A percentile compares a stretch with the other conserved stretches of the same genome.
Conservation (phyloP, 2,888 invertebrate species). For the Hedychridium roseum region DNA sequence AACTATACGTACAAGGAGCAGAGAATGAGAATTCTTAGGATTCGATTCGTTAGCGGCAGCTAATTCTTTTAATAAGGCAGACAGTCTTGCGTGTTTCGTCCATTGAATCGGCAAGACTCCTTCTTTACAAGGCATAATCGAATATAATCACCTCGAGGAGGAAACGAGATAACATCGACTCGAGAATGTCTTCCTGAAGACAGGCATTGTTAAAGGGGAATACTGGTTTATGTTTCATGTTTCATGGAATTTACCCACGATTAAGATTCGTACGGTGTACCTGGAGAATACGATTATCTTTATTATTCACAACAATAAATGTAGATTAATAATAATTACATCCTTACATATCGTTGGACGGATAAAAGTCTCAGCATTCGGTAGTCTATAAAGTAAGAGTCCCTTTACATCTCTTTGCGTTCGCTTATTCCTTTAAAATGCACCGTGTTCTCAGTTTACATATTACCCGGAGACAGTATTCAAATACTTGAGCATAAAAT, state of each 20-base stretch:
- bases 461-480: constrained; percentile 13
- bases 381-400: constrained; percentile 2
- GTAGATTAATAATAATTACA: constrained; percentile 57
- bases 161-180: too few species aligned
- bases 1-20: too few species aligned
- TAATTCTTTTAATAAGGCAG: too few species aligned
- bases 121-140: constrained; percentile 30
- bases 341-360: constrained; percentile 50
- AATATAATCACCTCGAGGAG: constrained; percentile 42
- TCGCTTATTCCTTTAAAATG: too few species aligned
- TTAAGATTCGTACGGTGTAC: constrained; percentile 58
- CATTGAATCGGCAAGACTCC: constrained; percentile 18
- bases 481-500: constrained; percentile 15
- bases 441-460: too few species aligned
- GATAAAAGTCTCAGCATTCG: constrained; percentile 31
- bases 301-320: constrained; percentile 58
- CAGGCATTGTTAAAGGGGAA: constrained; percentile 52
- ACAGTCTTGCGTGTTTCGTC: neutral
- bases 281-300: constrained; percentile 57
- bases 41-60: too few species aligned
- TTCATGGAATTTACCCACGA: constrained; percentile 65
- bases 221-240: constrained; percentile 52
- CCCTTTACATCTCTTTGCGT: constrained; percentile 1
- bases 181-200: constrained; percentile 53
- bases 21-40: too few species aligned